phyloP scores from a whole-genome alignment of 2,113 vertebrate species.

The Mastomys coucha region DNA sequence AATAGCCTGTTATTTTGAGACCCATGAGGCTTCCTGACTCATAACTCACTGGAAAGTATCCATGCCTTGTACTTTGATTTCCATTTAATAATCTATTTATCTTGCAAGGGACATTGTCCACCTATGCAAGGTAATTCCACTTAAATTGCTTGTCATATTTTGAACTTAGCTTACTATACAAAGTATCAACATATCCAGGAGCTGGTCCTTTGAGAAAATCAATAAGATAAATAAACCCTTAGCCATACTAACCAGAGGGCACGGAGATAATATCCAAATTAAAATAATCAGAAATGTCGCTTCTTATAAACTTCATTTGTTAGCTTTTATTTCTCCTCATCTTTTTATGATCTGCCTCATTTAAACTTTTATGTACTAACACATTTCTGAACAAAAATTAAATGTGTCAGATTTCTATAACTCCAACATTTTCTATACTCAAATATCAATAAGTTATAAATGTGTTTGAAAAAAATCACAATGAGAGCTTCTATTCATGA shows the following conservation, averaged over 20 bases:
- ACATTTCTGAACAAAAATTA: background rate
- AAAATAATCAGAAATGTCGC: too few relatives aligned
- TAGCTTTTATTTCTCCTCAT: rapidly evolving
- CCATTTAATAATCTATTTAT: background rate
- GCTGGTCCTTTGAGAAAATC: too few relatives aligned
- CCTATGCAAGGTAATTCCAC: background rate
- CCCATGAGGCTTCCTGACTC: background rate
- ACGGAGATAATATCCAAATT: too few relatives aligned
- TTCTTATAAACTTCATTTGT: background rate
- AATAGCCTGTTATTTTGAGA: background rate
- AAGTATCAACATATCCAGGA: too few relatives aligned
- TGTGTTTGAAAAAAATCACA: background rate
- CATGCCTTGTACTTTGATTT: background rate
- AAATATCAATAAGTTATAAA: background rate
- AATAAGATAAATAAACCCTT: too few relatives aligned
- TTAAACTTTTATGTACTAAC: background rate
- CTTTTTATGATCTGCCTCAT: too few relatives aligned
- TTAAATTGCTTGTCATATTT: background rate
- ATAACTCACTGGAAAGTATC: background rate
- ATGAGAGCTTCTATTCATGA: background rate
- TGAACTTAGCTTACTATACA: background rate
- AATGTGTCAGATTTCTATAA: background rate
- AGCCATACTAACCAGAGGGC: too few relatives aligned
- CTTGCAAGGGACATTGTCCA: too few relatives aligned
- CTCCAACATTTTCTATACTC: too few relatives aligned